A percentile compares a stretch with the other conserved stretches of the same genome.
phyloP scores from a whole-genome alignment of 2,797 vertebrate genomes.

The Cyclopterus lumpus region DNA sequence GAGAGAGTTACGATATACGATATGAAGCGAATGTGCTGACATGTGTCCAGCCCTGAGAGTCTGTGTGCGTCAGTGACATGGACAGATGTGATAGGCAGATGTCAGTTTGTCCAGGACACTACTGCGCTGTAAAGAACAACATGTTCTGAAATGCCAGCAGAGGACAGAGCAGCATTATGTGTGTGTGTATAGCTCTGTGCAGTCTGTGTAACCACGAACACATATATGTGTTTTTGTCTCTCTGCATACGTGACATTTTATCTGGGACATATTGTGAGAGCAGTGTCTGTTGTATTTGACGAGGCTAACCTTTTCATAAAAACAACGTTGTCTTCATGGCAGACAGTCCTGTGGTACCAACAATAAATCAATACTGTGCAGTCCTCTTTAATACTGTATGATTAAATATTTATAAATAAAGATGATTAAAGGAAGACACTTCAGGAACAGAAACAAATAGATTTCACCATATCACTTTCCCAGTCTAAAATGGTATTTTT shows the following conservation, averaged over 20 bases:
- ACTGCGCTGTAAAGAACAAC: slow-evolving; percentile 51
- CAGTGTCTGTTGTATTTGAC: slow-evolving; percentile 42
- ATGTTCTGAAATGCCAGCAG: slow-evolving; percentile 51
- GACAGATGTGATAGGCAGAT: slow-evolving; percentile 74
- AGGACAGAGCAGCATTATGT: slow-evolving; percentile 36
- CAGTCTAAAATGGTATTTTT: background rate
- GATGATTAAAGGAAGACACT: background rate
- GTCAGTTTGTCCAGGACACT: slow-evolving; percentile 41
- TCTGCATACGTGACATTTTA: slow-evolving; percentile 35
- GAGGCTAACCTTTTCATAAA: slow-evolving; percentile 58
- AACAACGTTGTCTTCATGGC: slow-evolving; percentile 1
- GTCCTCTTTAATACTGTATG: slow-evolving; percentile 13
- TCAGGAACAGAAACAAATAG: background rate
- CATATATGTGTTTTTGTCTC: background rate
- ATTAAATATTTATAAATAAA: slow-evolving; percentile 25
- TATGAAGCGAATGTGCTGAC: slow-evolving; percentile 25
- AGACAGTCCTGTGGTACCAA: slow-evolving; percentile 2
- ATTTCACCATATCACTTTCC: background rate
- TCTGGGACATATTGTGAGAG: slow-evolving; percentile 15
- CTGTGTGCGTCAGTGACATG: slow-evolving; percentile 19
- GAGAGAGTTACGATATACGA: slow-evolving; percentile 1
- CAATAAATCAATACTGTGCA: slow-evolving; percentile 30
- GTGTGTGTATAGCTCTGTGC: slow-evolving; percentile 9
- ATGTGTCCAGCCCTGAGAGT: slow-evolving; percentile 25
- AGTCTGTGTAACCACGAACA: slow-evolving; percentile 12